Conservation (phyloP, 2,888 invertebrate species). For the Eilema depressum region DNA sequence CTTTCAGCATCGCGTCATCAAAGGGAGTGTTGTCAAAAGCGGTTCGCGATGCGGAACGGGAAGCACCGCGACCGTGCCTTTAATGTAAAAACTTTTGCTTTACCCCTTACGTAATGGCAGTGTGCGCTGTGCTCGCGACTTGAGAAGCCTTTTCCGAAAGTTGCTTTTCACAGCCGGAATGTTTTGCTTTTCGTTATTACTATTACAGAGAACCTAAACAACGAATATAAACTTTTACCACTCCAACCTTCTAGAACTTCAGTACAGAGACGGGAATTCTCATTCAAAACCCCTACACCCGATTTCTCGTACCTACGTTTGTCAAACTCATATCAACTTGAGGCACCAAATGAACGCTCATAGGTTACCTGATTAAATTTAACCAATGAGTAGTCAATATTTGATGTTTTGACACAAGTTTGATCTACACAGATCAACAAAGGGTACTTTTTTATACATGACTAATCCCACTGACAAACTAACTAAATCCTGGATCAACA, state of each 20-base stretch:
- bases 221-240: conserved; percentile 63
- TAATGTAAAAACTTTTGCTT: conserved; percentile 85
- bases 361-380: background rate
- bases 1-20: conserved; percentile 75
- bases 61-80: conserved; percentile 74
- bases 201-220: conserved; percentile 64
- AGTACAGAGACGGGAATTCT: background rate
- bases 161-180: conserved; percentile 81
- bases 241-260: conserved; percentile 35
- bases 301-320: background rate
- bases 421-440: too few relatives aligned
- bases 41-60: conserved; percentile 76
- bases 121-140: conserved; percentile 69
- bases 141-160: conserved; percentile 80
- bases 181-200: conserved; percentile 80
- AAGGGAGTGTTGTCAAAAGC: conserved; percentile 84
- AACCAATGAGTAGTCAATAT: too few relatives aligned
- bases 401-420: too few relatives aligned
- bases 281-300: background rate
- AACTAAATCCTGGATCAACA: too few relatives aligned
- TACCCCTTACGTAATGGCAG: conserved; percentile 79
- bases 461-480: too few relatives aligned
- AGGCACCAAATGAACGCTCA: background rate
- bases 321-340: background rate
- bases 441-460: too few relatives aligned